These are phyloP conservation scores for Gambusia yucatana DNA, from an alignment of 2,797 vertebrate species.

Conservation along the genomic window DNA sequence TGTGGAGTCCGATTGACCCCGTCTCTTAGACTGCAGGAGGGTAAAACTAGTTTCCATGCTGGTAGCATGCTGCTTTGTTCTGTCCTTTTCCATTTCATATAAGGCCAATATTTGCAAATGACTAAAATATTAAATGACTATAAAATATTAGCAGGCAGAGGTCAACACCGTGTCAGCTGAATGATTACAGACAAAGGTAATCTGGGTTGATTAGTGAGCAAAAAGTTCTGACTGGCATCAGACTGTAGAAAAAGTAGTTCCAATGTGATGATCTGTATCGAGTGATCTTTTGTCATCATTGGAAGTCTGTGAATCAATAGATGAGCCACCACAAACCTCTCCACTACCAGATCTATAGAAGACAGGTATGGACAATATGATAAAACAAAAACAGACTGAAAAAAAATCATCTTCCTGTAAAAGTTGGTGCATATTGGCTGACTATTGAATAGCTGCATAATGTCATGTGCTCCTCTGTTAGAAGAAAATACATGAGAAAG, in stretches of 20 bases:
- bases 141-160: background rate
- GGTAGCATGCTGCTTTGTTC: background rate
- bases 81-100: background rate
- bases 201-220: background rate
- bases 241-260: background rate
- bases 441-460: background rate
- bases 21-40: no score
- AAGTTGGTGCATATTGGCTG: background rate
- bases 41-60: background rate
- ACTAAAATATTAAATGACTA: background rate
- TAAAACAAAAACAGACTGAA: background rate
- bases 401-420: background rate
- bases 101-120: background rate
- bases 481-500: background rate
- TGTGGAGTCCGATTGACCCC: no score
- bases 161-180: background rate
- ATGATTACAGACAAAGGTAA: no score
- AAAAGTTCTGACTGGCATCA: background rate
- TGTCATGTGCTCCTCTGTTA: background rate
- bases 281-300: background rate
- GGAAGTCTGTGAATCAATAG: background rate
- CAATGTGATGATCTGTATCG: background rate
- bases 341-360: background rate
- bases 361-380: background rate
- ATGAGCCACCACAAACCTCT: background rate